A percentile compares a stretch with the other conserved stretches of the same genome.
phyloP scores from a whole-genome alignment of 2,888 invertebrate species.

The Chromoteleia sp. region DNA sequence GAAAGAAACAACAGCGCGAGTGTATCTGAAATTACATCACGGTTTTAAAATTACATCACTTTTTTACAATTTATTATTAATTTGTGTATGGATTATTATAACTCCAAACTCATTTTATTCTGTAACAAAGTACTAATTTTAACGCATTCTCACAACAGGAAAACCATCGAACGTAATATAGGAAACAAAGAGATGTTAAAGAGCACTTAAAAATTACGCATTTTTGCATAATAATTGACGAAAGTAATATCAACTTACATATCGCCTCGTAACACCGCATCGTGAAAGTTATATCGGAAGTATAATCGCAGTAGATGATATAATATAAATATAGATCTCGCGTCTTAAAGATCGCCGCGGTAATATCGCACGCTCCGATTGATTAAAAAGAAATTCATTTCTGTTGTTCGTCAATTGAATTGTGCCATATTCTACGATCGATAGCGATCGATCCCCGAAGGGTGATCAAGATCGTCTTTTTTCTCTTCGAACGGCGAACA shows the following conservation, averaged over 20 bases:
- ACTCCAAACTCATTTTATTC: no score
- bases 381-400: conserved; percentile 9
- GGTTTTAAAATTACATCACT: no score
- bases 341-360: conserved; percentile 10
- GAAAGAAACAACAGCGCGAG: no score
- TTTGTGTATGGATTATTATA: no score
- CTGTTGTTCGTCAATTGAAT: conserved; percentile 16
- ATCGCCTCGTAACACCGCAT: conserved; percentile 31
- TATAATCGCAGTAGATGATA: conserved; percentile 44
- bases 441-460: background rate
- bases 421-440: background rate
- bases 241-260: conserved; percentile 34
- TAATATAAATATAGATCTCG: conserved; percentile 51
- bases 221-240: conserved; percentile 45
- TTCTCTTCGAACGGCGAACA: conserved; percentile 13
- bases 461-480: conserved; percentile 36
- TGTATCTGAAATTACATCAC: no score
- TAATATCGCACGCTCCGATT: background rate
- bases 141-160: conserved; percentile 10
- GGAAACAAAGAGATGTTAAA: conserved; percentile 43
- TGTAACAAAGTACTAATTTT: background rate
- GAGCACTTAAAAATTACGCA: conserved; percentile 35
- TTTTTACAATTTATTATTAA: no score
- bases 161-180: conserved; percentile 19
- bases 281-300: conserved; percentile 56